These are phyloP conservation scores for Anniella stebbinsi DNA, from an alignment of 2,797 vertebrate species.

Conservation along the genomic window DNA sequence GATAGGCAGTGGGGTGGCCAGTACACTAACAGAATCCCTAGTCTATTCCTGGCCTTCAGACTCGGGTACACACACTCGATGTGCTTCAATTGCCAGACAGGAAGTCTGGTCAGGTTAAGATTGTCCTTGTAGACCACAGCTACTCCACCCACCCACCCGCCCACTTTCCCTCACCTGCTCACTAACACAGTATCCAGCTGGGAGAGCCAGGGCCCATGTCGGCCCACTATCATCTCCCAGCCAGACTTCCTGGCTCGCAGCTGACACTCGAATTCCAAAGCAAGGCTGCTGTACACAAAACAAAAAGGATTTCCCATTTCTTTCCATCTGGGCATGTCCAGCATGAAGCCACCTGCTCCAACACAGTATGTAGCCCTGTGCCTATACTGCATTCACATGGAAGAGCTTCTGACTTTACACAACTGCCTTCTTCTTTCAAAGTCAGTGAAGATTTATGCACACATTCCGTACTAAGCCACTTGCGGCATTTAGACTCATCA, in stretches of 20 bases:
- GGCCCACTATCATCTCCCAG: no score
- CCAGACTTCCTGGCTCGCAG: background rate
- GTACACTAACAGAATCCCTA: no score
- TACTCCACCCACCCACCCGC: no score
- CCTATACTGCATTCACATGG: background rate
- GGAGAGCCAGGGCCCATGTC: no score
- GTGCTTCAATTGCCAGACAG: no score
- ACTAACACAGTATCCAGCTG: no score
- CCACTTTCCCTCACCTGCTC: no score
- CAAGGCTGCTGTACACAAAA: background rate
- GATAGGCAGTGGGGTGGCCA: no score
- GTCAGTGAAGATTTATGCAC: slow-evolving; percentile 30
- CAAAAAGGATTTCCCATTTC: background rate
- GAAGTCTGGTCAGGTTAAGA: no score
- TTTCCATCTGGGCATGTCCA: background rate
- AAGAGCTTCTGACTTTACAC: background rate
- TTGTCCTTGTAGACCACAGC: no score
- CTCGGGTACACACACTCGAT: no score
- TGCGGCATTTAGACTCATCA: slow-evolving; percentile 60
- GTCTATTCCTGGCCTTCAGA: no score
- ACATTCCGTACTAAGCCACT: slow-evolving; percentile 44
- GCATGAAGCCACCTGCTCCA: background rate
- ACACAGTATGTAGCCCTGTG: background rate
- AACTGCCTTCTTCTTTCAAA: slow-evolving; percentile 56
- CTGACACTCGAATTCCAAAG: background rate